Base-by-base conservation (phyloP, 2,888 invertebrate species). In the Magallana nippona region DNA sequence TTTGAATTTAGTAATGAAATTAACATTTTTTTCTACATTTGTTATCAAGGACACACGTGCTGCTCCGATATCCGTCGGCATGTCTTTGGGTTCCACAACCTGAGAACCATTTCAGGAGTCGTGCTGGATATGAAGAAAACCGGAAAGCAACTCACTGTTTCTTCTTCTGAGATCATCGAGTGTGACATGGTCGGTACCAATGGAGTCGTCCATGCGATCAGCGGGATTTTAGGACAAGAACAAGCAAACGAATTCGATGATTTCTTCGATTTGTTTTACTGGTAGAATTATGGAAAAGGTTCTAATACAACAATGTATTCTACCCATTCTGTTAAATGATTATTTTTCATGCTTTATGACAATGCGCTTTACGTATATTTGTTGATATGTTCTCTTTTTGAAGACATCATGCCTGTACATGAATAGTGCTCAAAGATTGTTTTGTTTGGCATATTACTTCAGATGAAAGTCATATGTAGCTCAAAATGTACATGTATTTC, bases 141-240 rank as follows among this genome's bases (percentile, higher is more conserved):
- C 1, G 15, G 27, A 71, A 32, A 13, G 5, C 71, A 27, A 13
- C 71, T 71, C 8, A 71, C 27, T 11, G 55, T 83, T 13, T 94
- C 93, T 10, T 90, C 91, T 44, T 92, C 94, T 11, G 88, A 89
- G n/a, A 92, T 95, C 11, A 92, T 94, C 10, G 95, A 95, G 85
- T 94, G 95, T 44, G 96, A 97, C 92, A 94, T 92, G 17, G 95
- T 96, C 91, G 96, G 96, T 17, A 96, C 96, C 2, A 96, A 97
- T 93, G 97, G 97, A 10, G 96, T 97, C 1, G 93, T 97, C 55
- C 96, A 97, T 92, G 95, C 96, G 19, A 95, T 96, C 86, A 96
- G 96, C 90, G 95, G 95, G 1, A 95, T 96, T 44, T 44, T 44
- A 44, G 92, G 96, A 79, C 80, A 55, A 27, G 79, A 56, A 27